Evolutionary conservation across 2,797 vertebrate species (phyloP).

Genomic region (Sebastes cheni): DNA sequence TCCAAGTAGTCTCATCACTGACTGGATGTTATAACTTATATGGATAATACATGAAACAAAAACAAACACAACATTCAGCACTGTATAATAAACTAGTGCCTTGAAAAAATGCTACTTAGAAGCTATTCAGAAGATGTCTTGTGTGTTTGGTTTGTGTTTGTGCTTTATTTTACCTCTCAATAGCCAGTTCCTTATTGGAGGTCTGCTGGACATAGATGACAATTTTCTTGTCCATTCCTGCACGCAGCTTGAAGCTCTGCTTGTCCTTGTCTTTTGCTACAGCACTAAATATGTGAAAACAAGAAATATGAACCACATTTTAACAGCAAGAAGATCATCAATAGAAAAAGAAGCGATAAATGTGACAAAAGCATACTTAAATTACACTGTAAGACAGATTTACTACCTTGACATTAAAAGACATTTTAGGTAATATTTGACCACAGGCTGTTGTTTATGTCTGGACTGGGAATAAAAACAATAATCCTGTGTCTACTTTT

Average conservation of each 20-base stretch:
- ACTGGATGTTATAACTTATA: neutral
- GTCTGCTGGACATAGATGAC: constrained; percentile 98
- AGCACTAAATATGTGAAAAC: constrained; percentile 79
- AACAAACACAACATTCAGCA: neutral
- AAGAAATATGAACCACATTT: neutral
- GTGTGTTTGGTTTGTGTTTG: neutral
- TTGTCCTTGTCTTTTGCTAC: constrained; percentile 99
- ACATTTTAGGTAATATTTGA: neutral
- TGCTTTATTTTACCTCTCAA: constrained; percentile 88
- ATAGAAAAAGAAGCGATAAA: neutral
- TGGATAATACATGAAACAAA: neutral
- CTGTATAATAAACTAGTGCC: neutral
- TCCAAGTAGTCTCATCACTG: neutral
- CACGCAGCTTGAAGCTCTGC: constrained; percentile 97
- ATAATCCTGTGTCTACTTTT: neutral
- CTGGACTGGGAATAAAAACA: neutral
- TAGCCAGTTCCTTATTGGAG: constrained; percentile 97
- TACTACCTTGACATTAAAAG: neutral
- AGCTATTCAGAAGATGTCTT: neutral
- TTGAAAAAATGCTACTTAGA: neutral
- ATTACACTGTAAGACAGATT: neutral
- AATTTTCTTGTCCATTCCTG: constrained; percentile 98
- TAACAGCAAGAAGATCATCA: neutral
- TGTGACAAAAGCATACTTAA: neutral
- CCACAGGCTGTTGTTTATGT: neutral